A percentile compares a stretch with the other conserved stretches of the same genome.
Conservation (phyloP, 2,113 vertebrate species). For the Chlamydotis undulata region DNA sequence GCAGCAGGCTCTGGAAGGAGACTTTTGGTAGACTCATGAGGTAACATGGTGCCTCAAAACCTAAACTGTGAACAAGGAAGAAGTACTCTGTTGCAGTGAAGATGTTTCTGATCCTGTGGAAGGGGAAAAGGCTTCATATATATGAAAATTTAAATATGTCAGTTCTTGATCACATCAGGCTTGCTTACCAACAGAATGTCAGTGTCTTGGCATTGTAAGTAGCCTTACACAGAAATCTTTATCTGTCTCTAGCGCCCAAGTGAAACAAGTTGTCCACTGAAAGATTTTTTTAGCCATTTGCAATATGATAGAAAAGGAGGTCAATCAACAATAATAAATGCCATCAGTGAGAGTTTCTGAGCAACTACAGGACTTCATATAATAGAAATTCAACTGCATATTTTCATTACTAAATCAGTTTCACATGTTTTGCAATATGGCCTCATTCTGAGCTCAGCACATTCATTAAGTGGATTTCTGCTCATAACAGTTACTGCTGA, state of each 20-base stretch:
- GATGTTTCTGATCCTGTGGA: background rate
- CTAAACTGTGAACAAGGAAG: background rate
- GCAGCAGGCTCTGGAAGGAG: background rate
- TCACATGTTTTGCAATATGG: background rate
- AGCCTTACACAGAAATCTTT: background rate
- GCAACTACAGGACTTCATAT: background rate
- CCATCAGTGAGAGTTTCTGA: background rate
- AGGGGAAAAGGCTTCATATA: background rate
- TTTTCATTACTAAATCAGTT: background rate
- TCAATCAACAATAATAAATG: background rate
- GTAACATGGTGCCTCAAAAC: background rate
- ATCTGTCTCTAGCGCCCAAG: background rate
- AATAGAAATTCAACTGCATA: background rate
- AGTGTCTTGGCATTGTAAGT: background rate
- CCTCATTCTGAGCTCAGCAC: background rate
- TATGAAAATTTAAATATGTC: accelerated
- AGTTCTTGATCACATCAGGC: background rate
- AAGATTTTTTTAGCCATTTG: background rate
- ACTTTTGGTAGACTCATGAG: background rate
- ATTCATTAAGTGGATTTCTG: background rate
- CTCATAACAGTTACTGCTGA: background rate
- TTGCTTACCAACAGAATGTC: background rate
- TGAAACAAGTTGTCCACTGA: background rate
- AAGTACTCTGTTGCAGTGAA: background rate
- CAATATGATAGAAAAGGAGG: background rate